Evolutionary conservation across 2,113 vertebrate species (phyloP).

Genomic region (Setophaga petechia): DNA sequence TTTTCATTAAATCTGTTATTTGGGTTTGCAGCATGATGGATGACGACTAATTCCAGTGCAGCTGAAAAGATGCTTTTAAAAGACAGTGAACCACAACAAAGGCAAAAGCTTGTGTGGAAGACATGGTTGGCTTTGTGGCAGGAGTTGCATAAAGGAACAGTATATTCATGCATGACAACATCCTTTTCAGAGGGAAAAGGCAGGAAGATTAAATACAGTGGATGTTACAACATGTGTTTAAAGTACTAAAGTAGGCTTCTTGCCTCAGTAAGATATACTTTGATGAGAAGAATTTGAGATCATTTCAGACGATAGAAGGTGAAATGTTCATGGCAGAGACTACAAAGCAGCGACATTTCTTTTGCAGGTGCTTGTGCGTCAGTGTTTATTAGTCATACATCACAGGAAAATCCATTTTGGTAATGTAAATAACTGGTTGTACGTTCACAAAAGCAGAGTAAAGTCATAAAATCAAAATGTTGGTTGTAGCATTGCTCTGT

Average conservation of each 20-base stretch:
- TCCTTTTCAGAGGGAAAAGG: conserved; percentile 12
- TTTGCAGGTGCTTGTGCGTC: conserved; percentile 40
- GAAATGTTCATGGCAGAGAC: conserved; percentile 46
- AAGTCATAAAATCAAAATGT: conserved; percentile 6
- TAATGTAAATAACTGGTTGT: neutral
- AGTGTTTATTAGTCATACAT: neutral
- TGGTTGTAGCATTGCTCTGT: neutral
- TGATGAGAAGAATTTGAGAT: conserved; percentile 52
- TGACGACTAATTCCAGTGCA: neutral
- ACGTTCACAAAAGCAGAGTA: neutral
- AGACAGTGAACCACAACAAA: conserved; percentile 5
- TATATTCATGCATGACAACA: neutral
- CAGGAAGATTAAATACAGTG: conserved; percentile 23
- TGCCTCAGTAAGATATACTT: neutral
- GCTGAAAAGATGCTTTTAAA: conserved; percentile 8
- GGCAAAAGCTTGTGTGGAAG: neutral
- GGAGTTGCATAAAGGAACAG: neutral
- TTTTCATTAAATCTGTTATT: neutral
- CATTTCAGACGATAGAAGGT: conserved; percentile 24
- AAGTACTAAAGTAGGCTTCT: neutral
- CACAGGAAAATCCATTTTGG: conserved; percentile 6
- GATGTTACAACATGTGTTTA: conserved; percentile 29
- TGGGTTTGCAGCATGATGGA: neutral
- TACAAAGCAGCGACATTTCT: conserved; percentile 31
- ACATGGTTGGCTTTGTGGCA: neutral